phyloP scores from a whole-genome alignment of 2,888 invertebrate species.

The Caenorhabditis sp. region DNA sequence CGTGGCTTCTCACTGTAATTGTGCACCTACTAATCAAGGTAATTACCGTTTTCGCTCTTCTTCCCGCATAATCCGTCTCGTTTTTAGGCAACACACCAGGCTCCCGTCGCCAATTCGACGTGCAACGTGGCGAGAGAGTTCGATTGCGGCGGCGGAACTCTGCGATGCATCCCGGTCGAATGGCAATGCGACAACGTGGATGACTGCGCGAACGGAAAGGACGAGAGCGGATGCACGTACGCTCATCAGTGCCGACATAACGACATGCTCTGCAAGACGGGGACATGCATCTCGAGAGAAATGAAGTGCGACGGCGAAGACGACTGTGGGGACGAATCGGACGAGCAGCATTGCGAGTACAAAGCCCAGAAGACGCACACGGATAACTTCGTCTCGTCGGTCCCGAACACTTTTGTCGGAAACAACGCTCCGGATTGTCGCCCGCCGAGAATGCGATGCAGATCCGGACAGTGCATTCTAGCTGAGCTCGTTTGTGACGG shows the following conservation, averaged over 20 bases:
- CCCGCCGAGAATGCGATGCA: constrained; percentile 54
- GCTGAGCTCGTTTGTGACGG: constrained; percentile 56
- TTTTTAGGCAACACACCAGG: constrained; percentile 32
- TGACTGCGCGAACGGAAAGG: constrained; percentile 61
- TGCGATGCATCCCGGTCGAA: constrained; percentile 64
- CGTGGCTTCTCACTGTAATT: constrained; percentile 35
- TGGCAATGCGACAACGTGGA: constrained; percentile 64
- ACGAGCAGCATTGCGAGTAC: constrained; percentile 56
- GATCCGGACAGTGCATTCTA: constrained; percentile 60
- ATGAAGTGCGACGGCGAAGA: constrained; percentile 64
- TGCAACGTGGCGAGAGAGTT: constrained; percentile 40
- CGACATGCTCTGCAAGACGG: constrained; percentile 44
- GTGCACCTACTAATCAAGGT: constrained; percentile 42
- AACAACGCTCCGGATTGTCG: constrained; percentile 19
- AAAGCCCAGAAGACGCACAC: neutral
- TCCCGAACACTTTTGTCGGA: constrained; percentile 16
- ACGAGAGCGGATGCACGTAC: constrained; percentile 61
- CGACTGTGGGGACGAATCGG: constrained; percentile 64
- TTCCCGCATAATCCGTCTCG: neutral
- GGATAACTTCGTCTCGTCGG: neutral
- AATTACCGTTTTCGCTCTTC: neutral
- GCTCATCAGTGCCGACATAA: constrained; percentile 42
- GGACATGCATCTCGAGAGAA: constrained; percentile 47
- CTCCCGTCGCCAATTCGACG: constrained; percentile 30
- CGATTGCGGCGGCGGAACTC: constrained; percentile 34